phyloP scores from a whole-genome alignment of 2,888 invertebrate species.

The Drosophila niveifrons region DNA sequence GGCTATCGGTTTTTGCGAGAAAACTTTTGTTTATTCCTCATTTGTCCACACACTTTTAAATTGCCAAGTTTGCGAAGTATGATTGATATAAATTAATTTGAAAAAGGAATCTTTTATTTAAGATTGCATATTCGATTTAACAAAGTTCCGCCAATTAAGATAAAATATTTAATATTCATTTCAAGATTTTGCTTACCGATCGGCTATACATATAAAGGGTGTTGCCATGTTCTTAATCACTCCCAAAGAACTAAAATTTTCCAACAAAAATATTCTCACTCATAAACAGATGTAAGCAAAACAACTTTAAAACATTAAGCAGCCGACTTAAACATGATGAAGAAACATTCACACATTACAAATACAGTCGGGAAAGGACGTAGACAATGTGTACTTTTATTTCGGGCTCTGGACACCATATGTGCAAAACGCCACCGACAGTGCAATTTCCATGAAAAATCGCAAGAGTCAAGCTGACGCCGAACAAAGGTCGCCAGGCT shows the following conservation, averaged over 20 bases:
- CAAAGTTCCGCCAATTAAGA: neutral
- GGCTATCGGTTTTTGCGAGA: constrained; percentile 70
- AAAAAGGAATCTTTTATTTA: constrained; percentile 36
- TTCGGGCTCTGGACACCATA: constrained; percentile 55
- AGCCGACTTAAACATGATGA: constrained; percentile 30
- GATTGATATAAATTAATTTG: constrained; percentile 54
- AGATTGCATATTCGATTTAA: constrained; percentile 6
- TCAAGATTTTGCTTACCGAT: neutral
- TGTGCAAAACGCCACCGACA: constrained; percentile 56
- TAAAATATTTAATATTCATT: neutral
- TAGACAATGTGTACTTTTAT: constrained; percentile 42
- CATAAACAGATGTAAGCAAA: constrained; percentile 12
- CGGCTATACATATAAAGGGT: neutral
- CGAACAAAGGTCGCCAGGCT: constrained; percentile 61
- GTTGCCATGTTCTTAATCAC: no score
- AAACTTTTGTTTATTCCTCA: constrained; percentile 41
- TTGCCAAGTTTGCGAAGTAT: constrained; percentile 31
- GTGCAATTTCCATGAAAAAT: constrained; percentile 78
- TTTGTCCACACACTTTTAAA: constrained; percentile 24
- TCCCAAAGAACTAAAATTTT: constrained; percentile 32
- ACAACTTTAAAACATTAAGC: constrained; percentile 26
- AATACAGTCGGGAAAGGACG: constrained; percentile 36
- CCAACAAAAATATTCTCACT: constrained; percentile 63
- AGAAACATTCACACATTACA: constrained; percentile 58
- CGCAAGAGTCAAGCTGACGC: constrained; percentile 74